These are phyloP conservation scores for Cyanoramphus novaezelandiae DNA, from an alignment of 2,113 vertebrate genomes.

Conservation along the genomic window DNA sequence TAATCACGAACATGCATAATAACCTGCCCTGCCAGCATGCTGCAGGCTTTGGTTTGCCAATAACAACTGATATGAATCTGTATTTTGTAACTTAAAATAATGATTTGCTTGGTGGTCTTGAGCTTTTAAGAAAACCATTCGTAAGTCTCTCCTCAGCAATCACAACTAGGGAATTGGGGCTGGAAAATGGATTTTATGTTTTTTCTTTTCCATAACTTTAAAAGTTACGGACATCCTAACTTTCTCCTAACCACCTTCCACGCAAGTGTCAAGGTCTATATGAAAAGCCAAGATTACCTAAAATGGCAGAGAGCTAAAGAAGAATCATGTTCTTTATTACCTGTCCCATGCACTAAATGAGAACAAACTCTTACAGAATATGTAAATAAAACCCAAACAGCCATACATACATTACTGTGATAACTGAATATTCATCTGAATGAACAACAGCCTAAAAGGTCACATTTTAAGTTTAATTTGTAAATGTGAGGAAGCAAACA, in stretches of 20 bases:
- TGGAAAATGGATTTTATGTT: neutral
- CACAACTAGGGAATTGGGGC: neutral
- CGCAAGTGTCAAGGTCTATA: neutral
- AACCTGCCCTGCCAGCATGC: neutral
- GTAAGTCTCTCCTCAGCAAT: neutral
- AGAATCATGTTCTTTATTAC: neutral
- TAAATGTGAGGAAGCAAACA: neutral
- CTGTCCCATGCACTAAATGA: neutral
- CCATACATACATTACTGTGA: neutral
- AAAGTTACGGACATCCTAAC: neutral
- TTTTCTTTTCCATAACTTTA: neutral
- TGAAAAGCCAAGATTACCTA: neutral
- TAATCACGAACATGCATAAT: neutral
- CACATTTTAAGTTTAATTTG: neutral
- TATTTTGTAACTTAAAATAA: neutral
- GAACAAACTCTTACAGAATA: neutral
- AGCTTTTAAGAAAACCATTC: neutral
- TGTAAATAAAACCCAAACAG: neutral
- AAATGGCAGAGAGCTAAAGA: neutral
- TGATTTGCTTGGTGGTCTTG: neutral
- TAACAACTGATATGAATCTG: neutral
- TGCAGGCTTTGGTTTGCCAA: neutral
- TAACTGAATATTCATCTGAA: neutral
- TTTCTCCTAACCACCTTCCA: neutral
- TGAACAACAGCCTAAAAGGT: neutral